Base-by-base conservation (phyloP, 1,140 invertebrate genomes). In the Proctacanthus coquilletti region DNA sequence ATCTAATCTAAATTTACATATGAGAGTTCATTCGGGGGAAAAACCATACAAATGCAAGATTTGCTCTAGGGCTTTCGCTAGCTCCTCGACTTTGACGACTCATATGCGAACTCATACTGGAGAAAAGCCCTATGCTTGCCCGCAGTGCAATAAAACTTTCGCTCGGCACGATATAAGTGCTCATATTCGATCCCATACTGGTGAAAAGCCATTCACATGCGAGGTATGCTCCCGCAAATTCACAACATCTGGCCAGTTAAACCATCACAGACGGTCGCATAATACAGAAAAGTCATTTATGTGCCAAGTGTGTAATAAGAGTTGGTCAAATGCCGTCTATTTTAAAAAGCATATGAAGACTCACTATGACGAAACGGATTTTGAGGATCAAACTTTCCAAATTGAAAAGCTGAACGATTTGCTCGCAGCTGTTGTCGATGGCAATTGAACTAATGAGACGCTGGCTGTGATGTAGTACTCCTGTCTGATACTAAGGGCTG, bases 1-100 rank as follows among this genome's bases (percentile, higher is more conserved):
- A 27, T 84, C 84, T 15, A 80, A 88, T 44, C 74, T 89, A 64
- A 84, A 77, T 31, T 66, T 83, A 30, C 86, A 89, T 47, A 71
- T 84, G 63, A 72, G 71, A 19, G 73, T 74, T 20, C 79, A 83
- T 45, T 51, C 59, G 5, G 68, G 65, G 13, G 70, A 71, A 42
- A 63, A 60, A 44, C 69, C 69, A 3, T 71, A 66, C 40, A 34
- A 53, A 9, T 72, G 70, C 41, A 47, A 55, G 11, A 45, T 54
- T 14, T 72, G 69, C 42, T 50, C 52, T 3, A 68, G 67, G 30
- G 65, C 66, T 43, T 76, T 74, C 44, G 65, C 67, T 3, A 65
- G 64, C 20, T 58, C 63, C 9, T 61, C 60, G n/a, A 70, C 75
- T 40, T 58, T 80, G 2, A 68, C 70, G 27, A 69, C 67, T 5